Evolutionary conservation across 2,797 vertebrate species (phyloP), one percentile per base, ranked within the genome.

Genomic region (Telmatherina bonti): DNA sequence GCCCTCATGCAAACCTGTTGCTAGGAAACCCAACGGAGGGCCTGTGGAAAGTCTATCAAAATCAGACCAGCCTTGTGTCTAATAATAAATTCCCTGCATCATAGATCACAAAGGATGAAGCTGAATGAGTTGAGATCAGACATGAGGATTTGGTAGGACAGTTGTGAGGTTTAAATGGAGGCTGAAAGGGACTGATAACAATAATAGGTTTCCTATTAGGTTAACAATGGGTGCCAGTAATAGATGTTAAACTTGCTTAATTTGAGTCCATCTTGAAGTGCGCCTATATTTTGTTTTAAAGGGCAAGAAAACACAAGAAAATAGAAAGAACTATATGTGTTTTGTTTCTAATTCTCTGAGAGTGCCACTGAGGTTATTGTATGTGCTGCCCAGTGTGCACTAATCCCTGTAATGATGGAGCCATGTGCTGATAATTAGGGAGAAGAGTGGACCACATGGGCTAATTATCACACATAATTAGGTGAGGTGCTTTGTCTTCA

Each of bases 1-100:
- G 71, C 70, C 73, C 61, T 85, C 66, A 76, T 60, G 61, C 54
- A 81, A 68, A 90, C 83, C 86, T 92, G 91, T 93, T 93, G 90
- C 90, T 92, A 92, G 89, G 89, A 91, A 78, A 92, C 91, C 76
- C 72, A 71, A 61, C 70, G 56, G 59, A 76, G 75, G 78, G 59
- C 72, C 82, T n/a, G 16, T 53, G 49, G 52, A 84, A 78, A 65
- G 72, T 71, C 72, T 63, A 72, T 79, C 47, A 84, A 80, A 87
- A 85, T 82, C 55, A 82, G 82, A 68, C 58, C 51, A 72, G 67
- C 38, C 54, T 49, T 62, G 62, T 76, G 72, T 35, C 55, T 73
- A 66, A 74, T 70, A 67, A 88, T 76, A 71, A 72, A 84, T 75
- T 70, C 36, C 53, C 69, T 57, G 62, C 54, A 82, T 82, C 71